phyloP scores from a whole-genome alignment of 2,113 vertebrate species.

The Nannobrachium achirus region DNA sequence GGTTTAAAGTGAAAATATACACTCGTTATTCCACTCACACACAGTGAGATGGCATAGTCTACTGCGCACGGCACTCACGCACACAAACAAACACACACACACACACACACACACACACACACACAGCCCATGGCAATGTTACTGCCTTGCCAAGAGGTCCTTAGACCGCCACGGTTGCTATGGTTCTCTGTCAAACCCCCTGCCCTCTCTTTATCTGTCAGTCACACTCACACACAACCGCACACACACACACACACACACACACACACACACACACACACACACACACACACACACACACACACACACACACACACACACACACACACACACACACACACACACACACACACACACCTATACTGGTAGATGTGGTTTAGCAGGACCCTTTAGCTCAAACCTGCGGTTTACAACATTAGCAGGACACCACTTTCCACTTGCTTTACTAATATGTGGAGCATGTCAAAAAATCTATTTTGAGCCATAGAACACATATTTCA shows the following conservation, averaged over 20 bases:
- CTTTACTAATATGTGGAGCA: no score
- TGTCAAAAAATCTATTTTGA: no score
- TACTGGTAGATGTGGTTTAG: no score
- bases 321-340: constrained; percentile 36
- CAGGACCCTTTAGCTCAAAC: no score
- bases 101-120: constrained; percentile 18
- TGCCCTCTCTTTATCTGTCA: not conserved
- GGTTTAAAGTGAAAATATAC: constrained; percentile 48
- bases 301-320: constrained; percentile 30
- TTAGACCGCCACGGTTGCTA: constrained; percentile 65
- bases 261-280: constrained; percentile 30
- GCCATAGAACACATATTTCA: no score
- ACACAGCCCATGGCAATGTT: constrained; percentile 46
- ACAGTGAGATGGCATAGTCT: constrained; percentile 25
- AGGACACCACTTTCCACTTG: no score
- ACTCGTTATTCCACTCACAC: constrained; percentile 41
- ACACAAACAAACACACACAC: constrained; percentile 1
- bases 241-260: constrained; percentile 36
- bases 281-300: constrained; percentile 36
- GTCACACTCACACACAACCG: no score
- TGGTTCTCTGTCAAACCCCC: constrained; percentile 27
- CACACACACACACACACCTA: constrained; percentile 31
- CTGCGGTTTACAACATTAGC: no score
- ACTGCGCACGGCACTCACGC: not conserved
- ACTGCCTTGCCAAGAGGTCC: constrained; percentile 60